phyloP scores from a whole-genome alignment of 2,797 vertebrate genomes.

The Clarias pachynema region DNA sequence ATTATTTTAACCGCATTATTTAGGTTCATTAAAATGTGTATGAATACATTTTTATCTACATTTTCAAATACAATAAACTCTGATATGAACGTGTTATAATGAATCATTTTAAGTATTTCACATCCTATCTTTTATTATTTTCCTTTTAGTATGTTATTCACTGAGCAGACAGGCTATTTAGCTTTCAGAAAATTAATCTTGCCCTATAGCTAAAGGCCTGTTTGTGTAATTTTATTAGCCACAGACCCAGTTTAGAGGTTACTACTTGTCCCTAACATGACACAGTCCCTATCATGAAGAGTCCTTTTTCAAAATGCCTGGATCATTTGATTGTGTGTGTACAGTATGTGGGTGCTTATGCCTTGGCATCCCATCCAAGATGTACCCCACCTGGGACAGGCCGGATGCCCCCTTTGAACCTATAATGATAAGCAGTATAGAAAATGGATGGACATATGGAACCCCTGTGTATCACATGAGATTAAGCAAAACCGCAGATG shows the following conservation, averaged over 20 bases:
- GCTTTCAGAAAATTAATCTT: slow-evolving; percentile 1
- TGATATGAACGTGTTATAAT: not conserved
- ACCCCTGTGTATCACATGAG: not conserved
- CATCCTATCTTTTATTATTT: not conserved
- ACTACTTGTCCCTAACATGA: not conserved
- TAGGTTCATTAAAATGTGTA: not conserved
- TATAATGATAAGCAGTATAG: too few relatives aligned
- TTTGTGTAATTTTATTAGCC: slow-evolving; percentile 7
- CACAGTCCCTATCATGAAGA: too few relatives aligned
- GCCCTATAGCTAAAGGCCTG: slow-evolving; percentile 3
- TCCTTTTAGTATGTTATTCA: not conserved
- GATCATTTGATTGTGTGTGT: too few relatives aligned
- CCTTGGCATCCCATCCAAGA: too few relatives aligned
- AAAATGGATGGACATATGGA: too few relatives aligned
- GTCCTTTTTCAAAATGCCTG: too few relatives aligned
- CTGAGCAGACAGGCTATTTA: slow-evolving; percentile 1
- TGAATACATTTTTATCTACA: not conserved
- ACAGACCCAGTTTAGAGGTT: slow-evolving; percentile 11
- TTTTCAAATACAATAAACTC: not conserved
- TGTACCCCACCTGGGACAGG: too few relatives aligned
- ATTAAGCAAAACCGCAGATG: too few relatives aligned
- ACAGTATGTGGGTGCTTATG: too few relatives aligned
- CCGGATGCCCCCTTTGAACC: too few relatives aligned
- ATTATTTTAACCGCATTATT: not conserved
- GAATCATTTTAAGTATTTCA: not conserved